A percentile compares a stretch with the other conserved stretches of the same genome.
Conservation (phyloP, 2,888 invertebrate species). For the Venusia cambrica region DNA sequence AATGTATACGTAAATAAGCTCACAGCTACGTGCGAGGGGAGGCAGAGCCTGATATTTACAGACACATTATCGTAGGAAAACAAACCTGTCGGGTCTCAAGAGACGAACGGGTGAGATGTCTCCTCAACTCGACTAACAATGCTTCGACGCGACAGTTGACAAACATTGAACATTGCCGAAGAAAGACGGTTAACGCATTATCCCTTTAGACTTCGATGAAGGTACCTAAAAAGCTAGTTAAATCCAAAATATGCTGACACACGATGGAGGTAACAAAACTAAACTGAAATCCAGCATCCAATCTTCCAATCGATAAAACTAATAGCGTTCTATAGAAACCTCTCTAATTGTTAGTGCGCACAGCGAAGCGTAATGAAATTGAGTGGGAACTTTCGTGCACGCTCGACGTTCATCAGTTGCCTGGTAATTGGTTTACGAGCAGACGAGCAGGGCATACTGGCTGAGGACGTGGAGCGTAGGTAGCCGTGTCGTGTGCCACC, state of each 20-base stretch:
- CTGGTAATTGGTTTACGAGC: slow-evolving; percentile 70
- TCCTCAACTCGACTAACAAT: slow-evolving; percentile 15
- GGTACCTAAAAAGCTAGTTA: slow-evolving; percentile 2
- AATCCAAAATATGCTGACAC: slow-evolving; percentile 18
- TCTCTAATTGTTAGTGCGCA: slow-evolving; percentile 57
- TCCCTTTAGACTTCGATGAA: slow-evolving; percentile 6
- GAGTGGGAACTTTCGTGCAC: slow-evolving; percentile 64
- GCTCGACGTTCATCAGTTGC: slow-evolving; percentile 60
- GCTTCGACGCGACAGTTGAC: slow-evolving; percentile 47
- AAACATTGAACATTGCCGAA: slow-evolving; percentile 43
- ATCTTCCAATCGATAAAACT: slow-evolving; percentile 45
- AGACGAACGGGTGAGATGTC: slow-evolving; percentile 28
- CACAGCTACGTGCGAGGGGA: slow-evolving; percentile 43
- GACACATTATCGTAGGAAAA: slow-evolving; percentile 64
- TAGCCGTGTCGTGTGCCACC: slow-evolving; percentile 47
- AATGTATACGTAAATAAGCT: slow-evolving; percentile 56
- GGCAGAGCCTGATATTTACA: slow-evolving; percentile 62
- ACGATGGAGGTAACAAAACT: slow-evolving; percentile 12
- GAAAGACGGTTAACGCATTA: slow-evolving; percentile 49
- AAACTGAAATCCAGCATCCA: slow-evolving; percentile 23
- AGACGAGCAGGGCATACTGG: slow-evolving; percentile 40
- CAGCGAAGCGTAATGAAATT: slow-evolving; percentile 61
- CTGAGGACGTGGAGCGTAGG: slow-evolving; percentile 14
- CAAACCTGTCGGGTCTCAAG: slow-evolving; percentile 59
- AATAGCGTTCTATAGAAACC: slow-evolving; percentile 51